Evolutionary conservation across 2,113 vertebrate genomes (phyloP).

Genomic region (Acanthochromis polyacanthus): DNA sequence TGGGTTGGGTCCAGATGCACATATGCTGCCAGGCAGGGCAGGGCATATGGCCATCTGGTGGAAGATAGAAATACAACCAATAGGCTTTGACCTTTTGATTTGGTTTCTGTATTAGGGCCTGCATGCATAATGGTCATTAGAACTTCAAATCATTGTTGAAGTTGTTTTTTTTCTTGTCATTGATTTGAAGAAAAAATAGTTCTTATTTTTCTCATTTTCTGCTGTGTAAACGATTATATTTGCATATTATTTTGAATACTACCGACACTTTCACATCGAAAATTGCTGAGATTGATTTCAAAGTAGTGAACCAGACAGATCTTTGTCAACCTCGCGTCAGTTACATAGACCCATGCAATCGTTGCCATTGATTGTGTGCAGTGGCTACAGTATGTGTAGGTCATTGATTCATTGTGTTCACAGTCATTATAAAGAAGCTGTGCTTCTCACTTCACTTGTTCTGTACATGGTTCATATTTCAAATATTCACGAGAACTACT

Average conservation of each 20-base stretch:
- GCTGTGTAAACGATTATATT: background rate
- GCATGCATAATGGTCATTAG: slow-evolving; percentile 25
- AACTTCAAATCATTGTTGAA: background rate
- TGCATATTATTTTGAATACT: too few species aligned
- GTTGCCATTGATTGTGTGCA: slow-evolving; percentile 7
- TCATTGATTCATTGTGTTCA: background rate
- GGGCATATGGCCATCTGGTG: slow-evolving; percentile 75
- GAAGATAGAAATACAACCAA: slow-evolving; percentile 62
- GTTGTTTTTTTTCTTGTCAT: background rate
- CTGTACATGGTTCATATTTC: too few species aligned
- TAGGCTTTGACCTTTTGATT: slow-evolving; percentile 69
- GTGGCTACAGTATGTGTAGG: background rate
- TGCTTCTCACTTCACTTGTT: too few species aligned
- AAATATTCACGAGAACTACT: too few species aligned
- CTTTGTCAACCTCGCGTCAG: background rate
- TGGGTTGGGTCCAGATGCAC: slow-evolving; percentile 73
- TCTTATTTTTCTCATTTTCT: background rate
- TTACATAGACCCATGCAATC: background rate
- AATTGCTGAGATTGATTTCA: background rate
- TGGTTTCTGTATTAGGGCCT: slow-evolving; percentile 27
- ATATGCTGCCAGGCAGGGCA: slow-evolving; percentile 73
- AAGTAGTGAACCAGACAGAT: background rate
- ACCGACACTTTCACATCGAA: background rate
- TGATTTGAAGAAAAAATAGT: background rate
- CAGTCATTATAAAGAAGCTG: background rate